Evolutionary conservation across 64 coral and sea anemone genomes (phyloP), one percentile per base, ranked within the genome.

Genomic region (Dendrophyllia cribrosa): DNA sequence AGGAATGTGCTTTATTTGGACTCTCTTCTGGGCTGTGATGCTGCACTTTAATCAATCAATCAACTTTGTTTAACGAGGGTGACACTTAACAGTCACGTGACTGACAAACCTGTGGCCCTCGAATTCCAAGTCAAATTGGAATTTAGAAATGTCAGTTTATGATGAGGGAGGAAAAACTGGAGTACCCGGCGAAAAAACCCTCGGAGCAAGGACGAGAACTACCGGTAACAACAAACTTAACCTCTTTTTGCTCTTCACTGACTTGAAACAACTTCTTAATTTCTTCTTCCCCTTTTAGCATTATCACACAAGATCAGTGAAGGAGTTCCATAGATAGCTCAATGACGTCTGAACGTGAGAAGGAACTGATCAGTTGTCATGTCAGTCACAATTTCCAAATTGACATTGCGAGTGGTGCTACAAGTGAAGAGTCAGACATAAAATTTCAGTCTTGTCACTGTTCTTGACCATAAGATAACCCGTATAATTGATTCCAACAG

Each of bases 281-380:
- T 12, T 91, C 77, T 75, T 84, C 89, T 52, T 46, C 89, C 63
- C 85, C 85, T 79, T 78, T 78, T 90, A 44, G 73, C 59, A 90
- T 90, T 81, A 58, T 90, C 88, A 90, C 43, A 90, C 20, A 78
- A 12, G 43, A 90, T 80, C n/a, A n/a, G n/a, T n/a, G n/a, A n/a
- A n/a, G n/a, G n/a, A n/a, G n/a, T n/a, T n/a, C n/a, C n/a, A n/a
- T 72, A 82, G 20, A 70, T 23, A 73, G 76, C 77, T 72, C 22
- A 89, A 43, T 81, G 59, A 23, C 61, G 45, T 58, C 88, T 90
- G 64, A 90, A 90, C 17, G 88, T 63, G 45, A 66, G 88, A 51
- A 90, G 55, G 66, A 90, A 90, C 66, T 81, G 75, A 82, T 90
- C 88, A 58, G 88, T 81, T 48, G 62, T 51, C 88, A 80, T 80